phyloP scores from a whole-genome alignment of 2,888 invertebrate species.

The Didymodactylos carnosus region DNA sequence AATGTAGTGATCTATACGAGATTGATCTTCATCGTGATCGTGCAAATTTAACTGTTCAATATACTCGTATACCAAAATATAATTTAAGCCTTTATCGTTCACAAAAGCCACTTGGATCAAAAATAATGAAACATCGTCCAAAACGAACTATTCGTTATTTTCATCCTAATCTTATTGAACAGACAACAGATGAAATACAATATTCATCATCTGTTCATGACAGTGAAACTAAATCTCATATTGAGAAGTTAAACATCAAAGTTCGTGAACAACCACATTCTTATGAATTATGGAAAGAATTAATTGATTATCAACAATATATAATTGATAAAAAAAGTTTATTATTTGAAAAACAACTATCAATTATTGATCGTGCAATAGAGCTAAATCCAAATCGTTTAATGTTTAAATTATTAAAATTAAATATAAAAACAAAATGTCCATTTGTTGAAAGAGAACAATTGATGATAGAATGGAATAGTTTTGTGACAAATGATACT shows the following conservation, averaged over 20 bases:
- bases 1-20: not conserved
- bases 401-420: not conserved
- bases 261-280: not conserved
- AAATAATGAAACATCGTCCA: not conserved
- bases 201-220: not conserved
- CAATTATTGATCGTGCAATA: not conserved
- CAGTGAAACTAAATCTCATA: not conserved
- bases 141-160: not conserved
- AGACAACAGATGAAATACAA: not conserved
- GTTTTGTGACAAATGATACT: not conserved
- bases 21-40: not conserved
- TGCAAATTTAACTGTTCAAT: not conserved
- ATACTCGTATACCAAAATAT: not conserved
- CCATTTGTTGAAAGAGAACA: not conserved
- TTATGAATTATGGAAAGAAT: not conserved
- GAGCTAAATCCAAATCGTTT: not conserved
- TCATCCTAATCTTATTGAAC: no score
- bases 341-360: not conserved
- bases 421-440: not conserved
- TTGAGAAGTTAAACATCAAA: not conserved
- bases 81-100: not conserved
- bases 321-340: not conserved
- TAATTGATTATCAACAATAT: not conserved
- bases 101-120: not conserved
- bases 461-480: not conserved